Conservation (phyloP, 2,888 invertebrate genomes). For the Bombylius major region DNA sequence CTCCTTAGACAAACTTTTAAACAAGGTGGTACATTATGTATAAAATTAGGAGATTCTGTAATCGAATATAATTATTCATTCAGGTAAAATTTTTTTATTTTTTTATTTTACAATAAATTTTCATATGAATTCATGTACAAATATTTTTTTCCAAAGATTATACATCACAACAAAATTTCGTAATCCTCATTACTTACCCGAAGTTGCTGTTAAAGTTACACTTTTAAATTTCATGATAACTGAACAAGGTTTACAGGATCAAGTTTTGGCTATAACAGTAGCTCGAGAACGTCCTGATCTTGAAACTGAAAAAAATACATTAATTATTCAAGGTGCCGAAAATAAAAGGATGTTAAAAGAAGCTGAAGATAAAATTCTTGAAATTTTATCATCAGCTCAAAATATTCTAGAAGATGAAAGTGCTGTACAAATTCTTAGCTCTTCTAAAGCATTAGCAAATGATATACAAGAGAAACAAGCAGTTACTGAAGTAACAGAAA, state of each 20-base stretch:
- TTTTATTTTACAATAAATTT: not conserved
- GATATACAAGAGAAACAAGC: constrained; percentile 87
- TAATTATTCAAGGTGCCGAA: constrained; percentile 79
- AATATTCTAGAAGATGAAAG: constrained; percentile 86
- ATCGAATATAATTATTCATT: constrained; percentile 82
- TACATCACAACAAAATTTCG: constrained; percentile 88
- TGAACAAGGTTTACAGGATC: constrained; percentile 75
- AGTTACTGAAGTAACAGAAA: constrained; percentile 78
- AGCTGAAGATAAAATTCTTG: constrained; percentile 82
- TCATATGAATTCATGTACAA: not conserved
- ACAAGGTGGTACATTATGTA: constrained; percentile 73
- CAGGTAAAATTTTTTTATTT: constrained; percentile 39
- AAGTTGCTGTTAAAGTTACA: constrained; percentile 83
- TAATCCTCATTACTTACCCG: constrained; percentile 90
- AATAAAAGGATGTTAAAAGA: constrained; percentile 72
- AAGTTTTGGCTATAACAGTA: constrained; percentile 78
- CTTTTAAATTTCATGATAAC: constrained; percentile 90
- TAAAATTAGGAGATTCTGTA: constrained; percentile 81
- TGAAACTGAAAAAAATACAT: constrained; percentile 76
- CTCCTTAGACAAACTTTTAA: constrained; percentile 83
- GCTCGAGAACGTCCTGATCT: constrained; percentile 84
- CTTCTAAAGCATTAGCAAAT: constrained; percentile 78
- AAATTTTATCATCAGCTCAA: constrained; percentile 57
- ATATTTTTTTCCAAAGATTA: constrained; percentile 43
- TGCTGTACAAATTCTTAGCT: constrained; percentile 75